phyloP scores from a whole-genome alignment of 2,888 invertebrate species.

The Cataglyphis livida region DNA sequence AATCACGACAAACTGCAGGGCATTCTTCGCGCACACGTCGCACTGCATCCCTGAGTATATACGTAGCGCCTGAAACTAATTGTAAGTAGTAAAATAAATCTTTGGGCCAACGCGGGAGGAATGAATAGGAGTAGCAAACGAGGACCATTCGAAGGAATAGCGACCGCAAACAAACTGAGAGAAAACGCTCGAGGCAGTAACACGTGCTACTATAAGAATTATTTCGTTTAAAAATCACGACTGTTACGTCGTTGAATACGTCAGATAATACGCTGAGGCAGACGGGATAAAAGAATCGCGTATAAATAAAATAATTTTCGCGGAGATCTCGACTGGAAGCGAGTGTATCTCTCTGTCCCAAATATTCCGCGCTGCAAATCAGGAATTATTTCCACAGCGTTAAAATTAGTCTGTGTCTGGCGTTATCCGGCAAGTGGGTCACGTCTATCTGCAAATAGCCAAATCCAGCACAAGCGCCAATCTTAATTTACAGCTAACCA shows the following conservation, averaged over 20 bases:
- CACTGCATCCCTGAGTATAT: slow-evolving; percentile 53
- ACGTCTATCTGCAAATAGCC: slow-evolving; percentile 46
- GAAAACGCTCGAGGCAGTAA: slow-evolving; percentile 8
- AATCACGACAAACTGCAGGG: slow-evolving; percentile 57
- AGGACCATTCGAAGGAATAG: slow-evolving; percentile 45
- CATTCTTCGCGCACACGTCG: slow-evolving; percentile 52
- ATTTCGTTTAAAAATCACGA: slow-evolving; percentile 33
- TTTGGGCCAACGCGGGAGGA: slow-evolving; percentile 54
- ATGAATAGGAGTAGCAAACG: slow-evolving; percentile 30
- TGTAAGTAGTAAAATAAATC: slow-evolving; percentile 79
- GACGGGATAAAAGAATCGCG: neutral
- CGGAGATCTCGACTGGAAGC: neutral
- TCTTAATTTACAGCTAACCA: slow-evolving; percentile 46
- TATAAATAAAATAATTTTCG: slow-evolving; percentile 23
- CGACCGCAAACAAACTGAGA: slow-evolving; percentile 34
- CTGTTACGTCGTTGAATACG: neutral
- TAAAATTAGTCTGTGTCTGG: slow-evolving; percentile 38
- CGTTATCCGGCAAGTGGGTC: slow-evolving; percentile 29
- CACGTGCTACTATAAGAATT: slow-evolving; percentile 19
- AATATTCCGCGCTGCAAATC: slow-evolving; percentile 1
- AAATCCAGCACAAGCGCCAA: slow-evolving; percentile 30
- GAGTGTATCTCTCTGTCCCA: neutral
- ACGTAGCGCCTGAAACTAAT: slow-evolving; percentile 72
- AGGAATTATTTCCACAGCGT: slow-evolving; percentile 12
- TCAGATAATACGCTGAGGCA: neutral